Conservation (phyloP, 2,888 invertebrate genomes). For the Platypus cylindrus region DNA sequence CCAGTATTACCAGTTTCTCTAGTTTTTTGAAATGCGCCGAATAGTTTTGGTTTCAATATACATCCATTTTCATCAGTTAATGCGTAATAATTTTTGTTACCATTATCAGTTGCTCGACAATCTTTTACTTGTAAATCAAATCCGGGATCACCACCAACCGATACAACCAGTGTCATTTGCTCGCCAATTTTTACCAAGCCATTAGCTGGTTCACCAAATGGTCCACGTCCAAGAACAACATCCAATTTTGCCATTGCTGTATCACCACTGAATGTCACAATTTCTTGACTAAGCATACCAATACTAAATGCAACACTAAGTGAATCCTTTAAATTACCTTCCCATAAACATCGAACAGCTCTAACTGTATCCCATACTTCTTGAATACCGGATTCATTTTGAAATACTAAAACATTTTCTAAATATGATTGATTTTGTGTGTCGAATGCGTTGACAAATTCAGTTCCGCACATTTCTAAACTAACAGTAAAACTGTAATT, state of each 20-base stretch:
- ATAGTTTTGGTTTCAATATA: conserved; percentile 63
- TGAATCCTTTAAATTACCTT: conserved; percentile 65
- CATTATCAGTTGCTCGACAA: conserved; percentile 61
- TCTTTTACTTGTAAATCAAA: conserved; percentile 68
- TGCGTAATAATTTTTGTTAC: conserved; percentile 50
- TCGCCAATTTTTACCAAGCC: conserved; percentile 73
- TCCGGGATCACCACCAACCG: conserved; percentile 65
- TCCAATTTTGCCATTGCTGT: conserved; percentile 68
- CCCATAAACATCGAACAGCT: conserved; percentile 68
- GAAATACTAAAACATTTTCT: conserved; percentile 63
- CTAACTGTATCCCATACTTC: conserved; percentile 70
- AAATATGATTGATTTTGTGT: conserved; percentile 67
- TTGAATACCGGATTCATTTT: conserved; percentile 65
- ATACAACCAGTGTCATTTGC: conserved; percentile 66
- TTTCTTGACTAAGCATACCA: conserved; percentile 67
- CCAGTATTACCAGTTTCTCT: conserved; percentile 59
- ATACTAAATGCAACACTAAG: conserved; percentile 62
- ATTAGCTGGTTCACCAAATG: conserved; percentile 61
- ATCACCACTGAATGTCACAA: conserved; percentile 75
- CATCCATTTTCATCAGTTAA: conserved; percentile 67
- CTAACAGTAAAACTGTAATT: conserved; percentile 63
- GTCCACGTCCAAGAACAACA: conserved; percentile 64
- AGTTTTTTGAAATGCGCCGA: conserved; percentile 72
- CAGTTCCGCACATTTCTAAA: conserved; percentile 63
- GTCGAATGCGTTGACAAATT: conserved; percentile 65